Evolutionary conservation across 2,113 vertebrate genomes (phyloP), one percentile per base, ranked within the genome.

Genomic region (Trinectes maculatus): DNA sequence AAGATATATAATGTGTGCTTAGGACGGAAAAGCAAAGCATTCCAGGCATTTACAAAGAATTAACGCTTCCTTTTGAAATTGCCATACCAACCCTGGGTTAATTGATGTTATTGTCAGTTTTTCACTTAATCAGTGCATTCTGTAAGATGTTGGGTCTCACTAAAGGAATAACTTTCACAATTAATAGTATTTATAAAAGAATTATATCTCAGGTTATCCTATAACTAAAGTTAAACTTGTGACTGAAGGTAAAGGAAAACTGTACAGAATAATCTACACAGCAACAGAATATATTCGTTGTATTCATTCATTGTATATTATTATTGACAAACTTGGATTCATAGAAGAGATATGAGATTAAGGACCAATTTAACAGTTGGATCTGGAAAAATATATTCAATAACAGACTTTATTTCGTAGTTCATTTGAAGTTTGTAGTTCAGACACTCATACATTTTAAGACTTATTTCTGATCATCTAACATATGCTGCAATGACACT

Each of bases 21-120:
- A 91, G 88, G 90, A 85, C 77, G 78, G 77, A 90, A 90, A 92
- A 92, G 90, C 91, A 91, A 91, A 92, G 91, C 89, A 93, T 91
- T 87, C 80, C 84, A 91, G 90, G 87, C 85, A 86, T 88, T 87
- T 85, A 80, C 75, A 71, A 84, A 81, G 73, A 90, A 93, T 93
- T 90, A 93, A 93, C 89, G 91, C 91, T 91, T 94, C 90, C 87
- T 73, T 85, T 80, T 43, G 28, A 31, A 67, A 65, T 51, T 67
- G 33, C 5, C 3, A 15, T 6, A 13, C n/a, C 6, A 18, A 71
- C 68, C 8, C 4, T 48, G 31, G 18, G 19, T 48, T 13, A 28
- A 57, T n/a, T 6, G 9, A 6, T 55, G 6, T 19, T 33, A 31
- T 19, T 28, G 13, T 34, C 13, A 29, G 7, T 43, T 40, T 33